These are phyloP conservation scores for Zophobas atratus DNA, from an alignment of 1,140 invertebrate species.

Conservation along the genomic window DNA sequence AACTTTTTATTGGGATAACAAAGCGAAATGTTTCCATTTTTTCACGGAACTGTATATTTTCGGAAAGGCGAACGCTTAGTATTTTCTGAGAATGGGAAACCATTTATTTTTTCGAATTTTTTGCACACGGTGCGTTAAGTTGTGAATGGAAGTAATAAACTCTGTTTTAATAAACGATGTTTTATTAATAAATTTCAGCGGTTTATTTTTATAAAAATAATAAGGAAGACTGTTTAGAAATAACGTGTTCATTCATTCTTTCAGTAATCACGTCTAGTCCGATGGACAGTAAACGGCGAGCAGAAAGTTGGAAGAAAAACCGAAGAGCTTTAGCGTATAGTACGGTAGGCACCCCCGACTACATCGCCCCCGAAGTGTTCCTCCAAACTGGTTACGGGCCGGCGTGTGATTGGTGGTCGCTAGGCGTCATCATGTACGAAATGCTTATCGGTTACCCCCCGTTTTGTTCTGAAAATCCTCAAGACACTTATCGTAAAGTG, in stretches of 20 bases:
- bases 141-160: too few species aligned
- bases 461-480: slow-evolving; percentile 99
- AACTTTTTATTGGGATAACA: too few species aligned
- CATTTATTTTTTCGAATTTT: too few species aligned
- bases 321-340: slow-evolving; percentile 93
- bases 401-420: slow-evolving; percentile 99
- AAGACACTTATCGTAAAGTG: slow-evolving; percentile 99
- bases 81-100: too few species aligned
- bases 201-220: too few species aligned
- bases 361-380: slow-evolving; percentile 98
- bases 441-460: slow-evolving; percentile 99
- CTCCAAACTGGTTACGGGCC: slow-evolving; percentile 98
- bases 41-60: too few species aligned
- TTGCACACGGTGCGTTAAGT: too few species aligned
- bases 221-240: too few species aligned
- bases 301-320: slow-evolving; percentile 99
- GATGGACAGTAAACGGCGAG: slow-evolving; percentile 96
- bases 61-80: too few species aligned
- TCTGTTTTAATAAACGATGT: too few species aligned
- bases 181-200: too few species aligned
- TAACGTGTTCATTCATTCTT: slow-evolving; percentile 40
- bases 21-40: too few species aligned
- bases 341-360: slow-evolving; percentile 99
- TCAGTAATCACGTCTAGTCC: slow-evolving; percentile 80
- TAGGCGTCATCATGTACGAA: slow-evolving; percentile 99